phyloP scores from a whole-genome alignment of 1,140 invertebrate species.

The Arion vulgaris region DNA sequence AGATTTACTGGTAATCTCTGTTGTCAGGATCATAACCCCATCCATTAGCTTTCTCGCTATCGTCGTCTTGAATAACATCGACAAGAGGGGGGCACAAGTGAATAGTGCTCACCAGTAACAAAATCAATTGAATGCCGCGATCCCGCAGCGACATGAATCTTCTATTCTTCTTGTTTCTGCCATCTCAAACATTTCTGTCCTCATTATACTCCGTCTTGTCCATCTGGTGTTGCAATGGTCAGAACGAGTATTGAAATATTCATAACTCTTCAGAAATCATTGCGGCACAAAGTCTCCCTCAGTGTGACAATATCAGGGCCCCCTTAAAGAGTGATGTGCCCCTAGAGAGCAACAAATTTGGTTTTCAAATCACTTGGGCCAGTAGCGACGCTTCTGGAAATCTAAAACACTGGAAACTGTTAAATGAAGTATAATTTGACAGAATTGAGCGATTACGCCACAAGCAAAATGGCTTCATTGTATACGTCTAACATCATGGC shows the following conservation, averaged over 20 bases:
- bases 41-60: not conserved
- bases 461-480: too few species aligned
- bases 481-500: too few species aligned
- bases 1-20: not conserved
- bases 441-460: too few species aligned
- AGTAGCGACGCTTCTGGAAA: too few species aligned
- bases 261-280: conserved; percentile 1
- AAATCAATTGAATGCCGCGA: too few species aligned
- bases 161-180: not conserved
- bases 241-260: conserved; percentile 7
- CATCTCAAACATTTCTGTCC: not conserved
- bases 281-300: not conserved
- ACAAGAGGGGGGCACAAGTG: too few species aligned
- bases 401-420: too few species aligned
- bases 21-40: not conserved
- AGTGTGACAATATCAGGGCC: not conserved
- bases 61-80: not conserved
- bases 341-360: not conserved
- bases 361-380: not conserved
- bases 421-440: too few species aligned
- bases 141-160: not conserved
- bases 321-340: not conserved
- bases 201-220: not conserved
- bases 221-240: conserved; percentile 3
- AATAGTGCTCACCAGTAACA: too few species aligned